Conservation (phyloP, 2,888 invertebrate genomes). For the Adelphocoris suturalis region DNA sequence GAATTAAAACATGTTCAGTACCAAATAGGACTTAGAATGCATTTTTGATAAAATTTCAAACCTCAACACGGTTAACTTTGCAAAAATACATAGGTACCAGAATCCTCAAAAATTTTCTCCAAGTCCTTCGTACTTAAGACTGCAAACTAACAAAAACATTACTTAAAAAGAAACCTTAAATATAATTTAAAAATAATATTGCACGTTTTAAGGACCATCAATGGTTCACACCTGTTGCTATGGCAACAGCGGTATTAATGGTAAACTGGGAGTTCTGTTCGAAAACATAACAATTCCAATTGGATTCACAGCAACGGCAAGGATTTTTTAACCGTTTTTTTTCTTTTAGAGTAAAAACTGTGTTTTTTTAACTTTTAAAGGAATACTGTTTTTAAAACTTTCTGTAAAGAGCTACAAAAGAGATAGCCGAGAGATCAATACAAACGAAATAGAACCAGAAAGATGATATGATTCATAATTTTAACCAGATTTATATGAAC, state of each 20-base stretch:
- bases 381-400: neutral
- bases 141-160: constrained; percentile 29
- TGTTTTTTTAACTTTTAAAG: too few species aligned
- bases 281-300: neutral
- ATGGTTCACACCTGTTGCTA: constrained; percentile 71
- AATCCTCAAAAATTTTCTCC: constrained; percentile 42
- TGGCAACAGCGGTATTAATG: constrained; percentile 71
- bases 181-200: constrained; percentile 45
- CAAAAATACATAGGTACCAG: neutral
- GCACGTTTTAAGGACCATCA: constrained; percentile 63
- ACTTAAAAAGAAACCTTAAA: neutral
- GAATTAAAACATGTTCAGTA: constrained; percentile 48
- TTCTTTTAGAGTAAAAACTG: neutral
- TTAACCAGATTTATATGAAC: too few species aligned
- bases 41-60: constrained; percentile 50
- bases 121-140: constrained; percentile 62
- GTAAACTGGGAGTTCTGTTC: neutral
- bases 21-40: constrained; percentile 65
- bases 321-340: neutral
- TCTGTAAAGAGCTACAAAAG: too few species aligned
- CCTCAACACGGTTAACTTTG: neutral
- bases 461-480: too few species aligned
- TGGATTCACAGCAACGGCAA: constrained; percentile 49
- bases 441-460: too few species aligned
- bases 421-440: too few species aligned